phyloP scores from a whole-genome alignment of 2,113 vertebrate genomes.

The Spea multiplicata region DNA sequence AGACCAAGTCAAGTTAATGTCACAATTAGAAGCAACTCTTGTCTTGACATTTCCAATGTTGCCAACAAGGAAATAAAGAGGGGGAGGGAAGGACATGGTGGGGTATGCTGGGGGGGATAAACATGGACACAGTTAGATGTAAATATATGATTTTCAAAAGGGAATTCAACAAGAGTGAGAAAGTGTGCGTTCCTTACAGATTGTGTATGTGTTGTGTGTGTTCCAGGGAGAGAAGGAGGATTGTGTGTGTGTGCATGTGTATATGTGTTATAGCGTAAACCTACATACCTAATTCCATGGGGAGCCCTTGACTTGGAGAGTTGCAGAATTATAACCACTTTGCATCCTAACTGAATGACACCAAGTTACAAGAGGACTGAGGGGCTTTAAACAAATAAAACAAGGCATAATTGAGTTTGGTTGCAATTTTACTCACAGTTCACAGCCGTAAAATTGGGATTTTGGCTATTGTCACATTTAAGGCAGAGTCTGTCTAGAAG shows the following conservation, averaged over 20 bases:
- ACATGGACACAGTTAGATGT: constrained; percentile 19
- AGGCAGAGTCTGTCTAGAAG: not conserved
- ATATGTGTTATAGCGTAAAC: not conserved
- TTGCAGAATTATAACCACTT: constrained; percentile 6
- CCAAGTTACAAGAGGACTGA: constrained; percentile 8
- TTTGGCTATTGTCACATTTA: constrained; percentile 10
- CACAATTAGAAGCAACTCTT: constrained; percentile 36
- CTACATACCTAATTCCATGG: constrained; percentile 14
- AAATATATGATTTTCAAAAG: constrained; percentile 5
- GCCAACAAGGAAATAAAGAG: constrained; percentile 26
- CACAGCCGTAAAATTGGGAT: too few relatives aligned
- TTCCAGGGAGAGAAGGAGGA: too few relatives aligned
- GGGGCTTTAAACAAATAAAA: not conserved
- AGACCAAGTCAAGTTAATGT: constrained; percentile 46
- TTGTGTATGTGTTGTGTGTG: not conserved
- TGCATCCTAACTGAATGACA: constrained; percentile 6
- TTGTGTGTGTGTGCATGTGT: too few relatives aligned
- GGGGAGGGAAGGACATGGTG: not conserved
- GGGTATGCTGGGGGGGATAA: constrained; percentile 7
- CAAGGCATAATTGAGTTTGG: constrained; percentile 22
- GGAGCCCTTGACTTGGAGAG: not conserved
- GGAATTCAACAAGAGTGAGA: not conserved
- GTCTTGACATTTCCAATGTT: constrained; percentile 44
- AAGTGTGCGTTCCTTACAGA: not conserved
- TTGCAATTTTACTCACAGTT: constrained; percentile 1